Percentiles rank a stretch among this genome's conserved stretches.
Evolutionary conservation across 2,797 vertebrate genomes (phyloP).

Genomic region (Pseudotriccus pelzelni): DNA sequence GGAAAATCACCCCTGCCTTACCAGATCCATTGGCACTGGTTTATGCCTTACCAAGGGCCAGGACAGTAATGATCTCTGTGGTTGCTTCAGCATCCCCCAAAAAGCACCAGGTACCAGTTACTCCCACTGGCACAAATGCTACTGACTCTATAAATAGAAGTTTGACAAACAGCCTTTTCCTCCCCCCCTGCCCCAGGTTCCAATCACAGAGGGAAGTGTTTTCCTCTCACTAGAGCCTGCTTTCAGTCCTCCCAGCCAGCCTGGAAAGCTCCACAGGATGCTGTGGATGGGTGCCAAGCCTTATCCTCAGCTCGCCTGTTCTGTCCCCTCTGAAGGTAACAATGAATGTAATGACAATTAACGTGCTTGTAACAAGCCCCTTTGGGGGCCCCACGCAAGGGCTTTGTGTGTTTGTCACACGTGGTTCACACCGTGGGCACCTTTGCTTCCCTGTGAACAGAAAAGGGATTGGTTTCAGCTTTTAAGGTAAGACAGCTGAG

Average conservation of each 20-base stretch:
- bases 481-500: not conserved
- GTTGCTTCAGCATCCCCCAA: not conserved
- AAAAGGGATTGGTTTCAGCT: not conserved
- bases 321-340: not conserved
- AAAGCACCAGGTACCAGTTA: not conserved
- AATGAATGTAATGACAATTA: not conserved
- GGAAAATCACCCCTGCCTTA: not conserved
- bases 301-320: not conserved
- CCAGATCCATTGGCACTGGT: not conserved
- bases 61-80: not conserved
- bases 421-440: not conserved
- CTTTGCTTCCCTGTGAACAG: not conserved
- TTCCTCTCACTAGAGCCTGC: not conserved
- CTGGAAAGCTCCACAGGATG: not conserved
- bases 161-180: not conserved
- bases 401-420: not conserved
- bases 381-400: not conserved
- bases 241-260: not conserved
- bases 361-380: not conserved
- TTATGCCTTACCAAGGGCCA: not conserved
- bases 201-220: not conserved
- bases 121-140: not conserved
- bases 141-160: not conserved
- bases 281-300: fast-evolving
- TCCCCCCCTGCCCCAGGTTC: not conserved